These are phyloP conservation scores for Poeciliopsis prolifica DNA, from an alignment of 2,113 vertebrate genomes.

Conservation along the genomic window DNA sequence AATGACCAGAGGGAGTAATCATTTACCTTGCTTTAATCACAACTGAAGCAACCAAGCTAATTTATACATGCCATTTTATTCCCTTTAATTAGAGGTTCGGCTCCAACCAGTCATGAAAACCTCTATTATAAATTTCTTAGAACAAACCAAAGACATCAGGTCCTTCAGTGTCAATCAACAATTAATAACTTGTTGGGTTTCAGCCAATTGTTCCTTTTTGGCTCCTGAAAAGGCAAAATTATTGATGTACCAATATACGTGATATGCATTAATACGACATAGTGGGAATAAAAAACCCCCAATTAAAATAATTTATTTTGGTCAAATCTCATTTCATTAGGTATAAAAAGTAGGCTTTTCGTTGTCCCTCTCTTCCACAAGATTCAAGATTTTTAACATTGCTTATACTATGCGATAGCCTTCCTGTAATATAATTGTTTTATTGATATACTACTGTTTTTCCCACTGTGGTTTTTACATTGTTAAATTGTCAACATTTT, in stretches of 20 bases:
- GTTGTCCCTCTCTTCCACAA: background rate
- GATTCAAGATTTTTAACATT: background rate
- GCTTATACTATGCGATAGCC: background rate
- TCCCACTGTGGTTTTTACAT: background rate
- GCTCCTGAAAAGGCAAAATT: background rate
- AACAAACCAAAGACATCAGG: too few species aligned
- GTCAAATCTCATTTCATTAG: background rate
- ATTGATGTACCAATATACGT: background rate
- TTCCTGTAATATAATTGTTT: background rate
- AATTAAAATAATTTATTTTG: background rate
- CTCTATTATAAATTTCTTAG: too few species aligned
- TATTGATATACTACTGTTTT: background rate
- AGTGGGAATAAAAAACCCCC: too few species aligned
- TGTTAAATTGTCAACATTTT: background rate
- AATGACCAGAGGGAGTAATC: background rate
- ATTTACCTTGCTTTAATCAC: background rate
- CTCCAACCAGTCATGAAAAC: too few species aligned
- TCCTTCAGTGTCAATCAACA: too few species aligned
- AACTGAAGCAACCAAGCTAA: too few species aligned
- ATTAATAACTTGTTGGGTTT: background rate
- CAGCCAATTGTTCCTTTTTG: background rate
- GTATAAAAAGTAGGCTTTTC: background rate
- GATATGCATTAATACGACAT: too few species aligned
- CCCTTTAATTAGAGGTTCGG: background rate
- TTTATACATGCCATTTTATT: background rate